Percentiles rank a stretch among this genome's conserved stretches.
phyloP scores from a whole-genome alignment of 2,113 vertebrate species.

The Rhabdomys dilectus region DNA sequence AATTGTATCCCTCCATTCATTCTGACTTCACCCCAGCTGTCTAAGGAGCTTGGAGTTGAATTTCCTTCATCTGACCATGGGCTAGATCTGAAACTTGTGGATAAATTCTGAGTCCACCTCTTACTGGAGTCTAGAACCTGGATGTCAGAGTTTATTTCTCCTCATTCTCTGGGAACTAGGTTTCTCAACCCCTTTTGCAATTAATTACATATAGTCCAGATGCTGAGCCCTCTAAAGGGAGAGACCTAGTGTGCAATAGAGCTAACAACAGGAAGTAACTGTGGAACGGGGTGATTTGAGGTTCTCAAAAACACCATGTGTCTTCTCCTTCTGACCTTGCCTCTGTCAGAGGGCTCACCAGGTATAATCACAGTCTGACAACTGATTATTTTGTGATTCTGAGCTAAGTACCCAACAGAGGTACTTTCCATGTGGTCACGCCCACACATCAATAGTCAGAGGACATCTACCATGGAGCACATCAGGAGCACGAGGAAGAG shows the following conservation, averaged over 20 bases:
- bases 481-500: fast-evolving
- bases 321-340: not conserved
- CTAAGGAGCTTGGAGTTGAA: not conserved
- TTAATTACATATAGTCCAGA: not conserved
- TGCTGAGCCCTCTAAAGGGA: not conserved
- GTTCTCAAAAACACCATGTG: not conserved
- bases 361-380: not conserved
- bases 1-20: not conserved
- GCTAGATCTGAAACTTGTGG: too few relatives aligned
- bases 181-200: fast-evolving
- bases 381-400: not conserved
- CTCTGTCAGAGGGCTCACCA: not conserved
- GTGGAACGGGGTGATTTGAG: not conserved
- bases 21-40: not conserved
- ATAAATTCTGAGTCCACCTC: not conserved
- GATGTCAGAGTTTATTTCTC: not conserved
- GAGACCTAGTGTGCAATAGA: not conserved
- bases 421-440: not conserved
- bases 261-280: not conserved
- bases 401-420: not conserved
- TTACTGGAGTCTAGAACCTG: not conserved
- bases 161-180: too few relatives aligned
- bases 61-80: not conserved
- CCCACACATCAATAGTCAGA: not conserved
- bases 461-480: not conserved